phyloP scores from a whole-genome alignment of 2,113 vertebrate genomes.

The Sturnus vulgaris region DNA sequence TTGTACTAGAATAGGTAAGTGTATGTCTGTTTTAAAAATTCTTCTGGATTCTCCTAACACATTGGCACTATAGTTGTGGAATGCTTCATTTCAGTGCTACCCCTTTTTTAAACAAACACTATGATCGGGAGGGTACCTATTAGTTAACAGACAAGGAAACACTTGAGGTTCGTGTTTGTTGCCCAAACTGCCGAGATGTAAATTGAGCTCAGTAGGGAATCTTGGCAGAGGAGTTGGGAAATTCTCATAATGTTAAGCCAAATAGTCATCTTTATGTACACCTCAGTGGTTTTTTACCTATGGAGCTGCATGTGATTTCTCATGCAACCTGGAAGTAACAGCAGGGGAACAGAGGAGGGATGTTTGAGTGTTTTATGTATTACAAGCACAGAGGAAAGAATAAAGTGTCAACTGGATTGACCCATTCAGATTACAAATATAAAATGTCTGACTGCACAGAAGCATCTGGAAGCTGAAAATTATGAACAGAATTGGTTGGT shows the following conservation, averaged over 20 bases:
- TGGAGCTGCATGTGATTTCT: background rate
- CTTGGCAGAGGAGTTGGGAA: background rate
- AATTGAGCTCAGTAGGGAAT: background rate
- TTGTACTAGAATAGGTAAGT: background rate
- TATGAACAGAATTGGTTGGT: background rate
- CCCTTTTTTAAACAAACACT: background rate
- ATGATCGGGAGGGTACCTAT: accelerated
- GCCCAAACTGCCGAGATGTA: background rate
- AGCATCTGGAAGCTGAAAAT: background rate
- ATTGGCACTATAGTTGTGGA: background rate
- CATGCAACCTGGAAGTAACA: background rate
- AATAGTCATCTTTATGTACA: background rate
- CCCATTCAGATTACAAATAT: background rate
- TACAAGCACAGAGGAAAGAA: background rate
- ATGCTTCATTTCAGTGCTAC: background rate
- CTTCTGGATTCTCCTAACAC: background rate
- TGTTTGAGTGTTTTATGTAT: background rate
- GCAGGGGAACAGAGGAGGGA: background rate
- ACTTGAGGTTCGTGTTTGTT: background rate
- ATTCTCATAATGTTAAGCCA: background rate
- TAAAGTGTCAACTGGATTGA: background rate
- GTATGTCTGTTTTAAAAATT: background rate
- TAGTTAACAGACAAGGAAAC: background rate
- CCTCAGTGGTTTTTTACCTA: background rate
- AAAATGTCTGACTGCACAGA: background rate